Evolutionary conservation across 1,140 invertebrate species (phyloP).

Genomic region (Bombus breviceps): DNA sequence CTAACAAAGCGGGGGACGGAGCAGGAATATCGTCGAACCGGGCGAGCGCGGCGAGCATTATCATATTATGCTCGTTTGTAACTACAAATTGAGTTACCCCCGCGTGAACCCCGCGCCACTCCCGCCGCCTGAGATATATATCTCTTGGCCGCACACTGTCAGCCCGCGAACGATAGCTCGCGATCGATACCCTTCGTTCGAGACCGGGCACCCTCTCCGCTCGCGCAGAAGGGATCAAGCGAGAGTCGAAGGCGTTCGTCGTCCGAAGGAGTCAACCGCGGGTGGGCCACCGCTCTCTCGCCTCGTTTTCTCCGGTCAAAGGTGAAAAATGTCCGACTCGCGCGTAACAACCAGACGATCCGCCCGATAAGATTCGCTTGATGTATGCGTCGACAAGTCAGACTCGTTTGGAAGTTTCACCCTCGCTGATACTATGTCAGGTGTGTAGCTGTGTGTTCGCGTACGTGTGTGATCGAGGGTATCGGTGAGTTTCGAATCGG

Average conservation of each 20-base stretch:
- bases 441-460: no score
- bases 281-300: slow-evolving; percentile 43
- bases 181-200: slow-evolving; percentile 57
- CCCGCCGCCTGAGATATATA: slow-evolving; percentile 60
- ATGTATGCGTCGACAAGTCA: slow-evolving; percentile 36
- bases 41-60: slow-evolving; percentile 71
- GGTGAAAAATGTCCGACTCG: slow-evolving; percentile 43
- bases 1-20: slow-evolving; percentile 66
- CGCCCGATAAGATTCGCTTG: slow-evolving; percentile 15
- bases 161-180: slow-evolving; percentile 64
- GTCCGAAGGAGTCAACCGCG: slow-evolving; percentile 49
- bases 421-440: neutral
- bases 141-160: slow-evolving; percentile 53
- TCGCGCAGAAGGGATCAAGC: slow-evolving; percentile 34
- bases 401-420: slow-evolving; percentile 5
- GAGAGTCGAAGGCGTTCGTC: slow-evolving; percentile 22
- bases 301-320: slow-evolving; percentile 43
- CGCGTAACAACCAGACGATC: slow-evolving; percentile 37
- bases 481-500: neutral
- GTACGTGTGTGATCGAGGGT: neutral
- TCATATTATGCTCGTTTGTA: slow-evolving; percentile 82
- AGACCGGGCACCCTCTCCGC: slow-evolving; percentile 18
- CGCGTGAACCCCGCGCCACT: slow-evolving; percentile 65
- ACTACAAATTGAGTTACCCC: slow-evolving; percentile 82
- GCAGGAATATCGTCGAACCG: slow-evolving; percentile 40